Conservation (phyloP, 2,113 vertebrate species). For the Toxostoma redivivum region DNA sequence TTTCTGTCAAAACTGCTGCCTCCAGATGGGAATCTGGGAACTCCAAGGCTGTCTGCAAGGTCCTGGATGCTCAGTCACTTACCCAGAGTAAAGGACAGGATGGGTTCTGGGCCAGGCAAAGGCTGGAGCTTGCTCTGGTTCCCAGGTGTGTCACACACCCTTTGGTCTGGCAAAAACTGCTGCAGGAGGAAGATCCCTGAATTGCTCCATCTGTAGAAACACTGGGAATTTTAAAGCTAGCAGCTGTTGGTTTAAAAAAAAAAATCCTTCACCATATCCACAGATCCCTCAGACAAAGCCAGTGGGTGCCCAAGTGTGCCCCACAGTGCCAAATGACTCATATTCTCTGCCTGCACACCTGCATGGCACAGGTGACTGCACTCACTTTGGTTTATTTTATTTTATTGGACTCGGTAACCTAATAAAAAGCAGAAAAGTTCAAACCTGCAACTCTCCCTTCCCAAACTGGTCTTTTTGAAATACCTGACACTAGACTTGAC, state of each 20-base stretch:
- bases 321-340: too few relatives aligned
- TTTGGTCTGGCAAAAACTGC: not conserved
- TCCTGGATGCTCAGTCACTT: not conserved
- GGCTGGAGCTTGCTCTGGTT: not conserved
- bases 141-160: not conserved
- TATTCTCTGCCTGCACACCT: not conserved
- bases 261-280: accelerated
- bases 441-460: not conserved
- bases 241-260: not conserved
- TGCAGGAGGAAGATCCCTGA: not conserved
- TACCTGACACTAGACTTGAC: not conserved
- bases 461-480: not conserved
- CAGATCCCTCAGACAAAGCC: not conserved
- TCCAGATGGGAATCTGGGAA: not conserved
- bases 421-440: not conserved
- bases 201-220: not conserved
- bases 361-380: not conserved
- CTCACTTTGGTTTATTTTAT: not conserved
- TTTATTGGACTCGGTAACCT: not conserved
- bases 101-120: not conserved
- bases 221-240: not conserved
- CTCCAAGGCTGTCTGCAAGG: not conserved
- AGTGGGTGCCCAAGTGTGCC: not conserved
- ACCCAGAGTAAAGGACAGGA: not conserved
- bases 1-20: not conserved